Conservation (phyloP, 64 coral and sea anemone genomes). For the Dendronephthya gigantea region DNA sequence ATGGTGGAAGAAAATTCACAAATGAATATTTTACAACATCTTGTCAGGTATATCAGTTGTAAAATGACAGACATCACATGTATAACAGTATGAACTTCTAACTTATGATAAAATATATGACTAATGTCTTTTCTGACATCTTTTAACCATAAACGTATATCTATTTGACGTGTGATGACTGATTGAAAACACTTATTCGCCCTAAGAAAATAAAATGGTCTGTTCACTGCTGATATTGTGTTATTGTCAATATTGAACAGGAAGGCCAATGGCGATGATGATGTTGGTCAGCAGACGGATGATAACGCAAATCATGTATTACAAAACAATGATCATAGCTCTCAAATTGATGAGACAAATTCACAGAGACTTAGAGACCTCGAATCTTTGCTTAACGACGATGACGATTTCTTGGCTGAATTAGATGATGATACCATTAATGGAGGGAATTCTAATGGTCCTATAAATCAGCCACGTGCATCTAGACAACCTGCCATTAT, state of each 20-base stretch:
- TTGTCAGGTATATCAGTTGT: slow-evolving; percentile 45
- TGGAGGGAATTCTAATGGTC: not conserved
- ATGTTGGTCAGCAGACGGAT: not conserved
- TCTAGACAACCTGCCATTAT: not conserved
- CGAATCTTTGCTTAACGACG: not conserved
- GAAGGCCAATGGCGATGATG: not conserved
- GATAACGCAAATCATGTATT: not conserved
- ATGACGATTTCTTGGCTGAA: not conserved
- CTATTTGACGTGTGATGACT: too few relatives aligned
- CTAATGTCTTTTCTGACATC: too few relatives aligned
- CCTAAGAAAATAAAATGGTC: too few relatives aligned
- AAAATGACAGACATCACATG: not conserved
- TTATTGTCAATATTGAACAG: too few relatives aligned
- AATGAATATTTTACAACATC: slow-evolving; percentile 70
- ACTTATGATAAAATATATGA: too few relatives aligned
- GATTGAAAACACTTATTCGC: too few relatives aligned
- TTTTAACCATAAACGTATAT: too few relatives aligned
- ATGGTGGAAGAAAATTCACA: slow-evolving; percentile 50
- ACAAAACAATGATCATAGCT: not conserved
- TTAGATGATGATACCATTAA: not conserved
- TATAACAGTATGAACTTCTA: not conserved
- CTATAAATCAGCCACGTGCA: not conserved
- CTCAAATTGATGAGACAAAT: not conserved
- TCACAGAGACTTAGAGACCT: not conserved
- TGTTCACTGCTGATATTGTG: too few relatives aligned